Conservation (phyloP, 2,888 invertebrate genomes). For the Barypeithes pellucidus region DNA sequence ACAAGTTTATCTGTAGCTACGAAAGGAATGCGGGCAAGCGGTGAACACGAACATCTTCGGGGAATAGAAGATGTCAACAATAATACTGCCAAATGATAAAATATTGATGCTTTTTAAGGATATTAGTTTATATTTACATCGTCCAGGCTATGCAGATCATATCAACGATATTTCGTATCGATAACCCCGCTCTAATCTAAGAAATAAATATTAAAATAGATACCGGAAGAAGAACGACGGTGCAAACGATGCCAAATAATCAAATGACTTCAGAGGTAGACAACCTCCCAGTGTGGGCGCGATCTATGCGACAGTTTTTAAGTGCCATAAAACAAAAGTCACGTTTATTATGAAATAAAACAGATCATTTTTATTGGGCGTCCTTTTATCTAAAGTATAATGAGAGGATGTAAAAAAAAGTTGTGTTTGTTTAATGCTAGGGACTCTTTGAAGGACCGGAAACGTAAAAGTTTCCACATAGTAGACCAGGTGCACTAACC, state of each 20-base stretch:
- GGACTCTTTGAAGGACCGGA: too few species aligned
- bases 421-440: not conserved
- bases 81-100: too few species aligned
- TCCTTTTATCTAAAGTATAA: not conserved
- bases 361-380: constrained; percentile 4
- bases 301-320: constrained; percentile 36
- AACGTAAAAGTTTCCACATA: too few species aligned
- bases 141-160: too few species aligned
- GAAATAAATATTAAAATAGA: constrained; percentile 66
- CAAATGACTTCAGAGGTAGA: constrained; percentile 64
- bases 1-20: too few species aligned
- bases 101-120: too few species aligned
- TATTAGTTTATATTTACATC: too few species aligned
- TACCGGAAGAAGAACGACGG: constrained; percentile 62
- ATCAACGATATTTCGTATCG: constrained; percentile 19
- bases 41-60: too few species aligned
- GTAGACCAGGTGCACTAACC: too few species aligned
- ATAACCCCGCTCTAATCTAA: constrained; percentile 34
- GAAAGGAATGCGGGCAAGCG: too few species aligned
- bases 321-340: constrained; percentile 25
- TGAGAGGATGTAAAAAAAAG: constrained; percentile 8
- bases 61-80: too few species aligned
- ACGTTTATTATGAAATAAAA: constrained; percentile 16
- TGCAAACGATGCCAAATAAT: constrained; percentile 60
- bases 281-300: constrained; percentile 61